Evolutionary conservation across 2,113 vertebrate species (phyloP).

Genomic region (Semnornis frantzii): DNA sequence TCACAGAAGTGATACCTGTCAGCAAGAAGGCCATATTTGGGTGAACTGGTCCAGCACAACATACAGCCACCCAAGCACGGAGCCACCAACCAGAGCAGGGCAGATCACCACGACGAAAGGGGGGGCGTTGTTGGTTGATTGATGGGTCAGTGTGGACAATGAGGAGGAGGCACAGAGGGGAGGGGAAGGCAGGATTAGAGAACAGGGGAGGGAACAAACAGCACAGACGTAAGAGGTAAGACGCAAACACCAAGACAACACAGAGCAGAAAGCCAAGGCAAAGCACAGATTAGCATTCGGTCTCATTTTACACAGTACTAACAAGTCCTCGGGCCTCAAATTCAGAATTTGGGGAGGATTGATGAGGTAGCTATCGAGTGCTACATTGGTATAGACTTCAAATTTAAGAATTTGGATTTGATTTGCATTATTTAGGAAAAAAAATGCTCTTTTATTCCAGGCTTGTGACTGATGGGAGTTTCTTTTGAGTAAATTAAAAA

Average conservation of each 20-base stretch:
- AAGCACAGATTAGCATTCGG: conserved; percentile 94
- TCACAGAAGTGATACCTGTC: conserved; percentile 99
- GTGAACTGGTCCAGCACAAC: conserved; percentile 91
- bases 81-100: conserved; percentile 86
- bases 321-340: conserved; percentile 33
- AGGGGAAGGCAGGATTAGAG: conserved; percentile 80
- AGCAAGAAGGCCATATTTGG: conserved; percentile 91
- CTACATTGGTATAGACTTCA: background rate
- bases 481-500: conserved; percentile 10
- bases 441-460: conserved; percentile 46
- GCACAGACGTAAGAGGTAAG: conserved; percentile 83
- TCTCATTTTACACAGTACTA: conserved; percentile 75
- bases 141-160: conserved; percentile 85
- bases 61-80: conserved; percentile 86
- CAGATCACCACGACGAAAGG: conserved; percentile 83
- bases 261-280: conserved; percentile 97
- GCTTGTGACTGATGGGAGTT: background rate
- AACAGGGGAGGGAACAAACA: conserved; percentile 82
- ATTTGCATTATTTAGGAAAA: conserved; percentile 46
- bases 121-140: conserved; percentile 84
- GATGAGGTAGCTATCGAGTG: conserved; percentile 20
- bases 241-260: conserved; percentile 87
- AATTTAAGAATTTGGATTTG: conserved; percentile 71
- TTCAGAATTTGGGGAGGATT: conserved; percentile 47
- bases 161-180: conserved; percentile 72